Evolutionary conservation across 2,797 vertebrate species (phyloP).

Genomic region (Phoeniculus purpureus): DNA sequence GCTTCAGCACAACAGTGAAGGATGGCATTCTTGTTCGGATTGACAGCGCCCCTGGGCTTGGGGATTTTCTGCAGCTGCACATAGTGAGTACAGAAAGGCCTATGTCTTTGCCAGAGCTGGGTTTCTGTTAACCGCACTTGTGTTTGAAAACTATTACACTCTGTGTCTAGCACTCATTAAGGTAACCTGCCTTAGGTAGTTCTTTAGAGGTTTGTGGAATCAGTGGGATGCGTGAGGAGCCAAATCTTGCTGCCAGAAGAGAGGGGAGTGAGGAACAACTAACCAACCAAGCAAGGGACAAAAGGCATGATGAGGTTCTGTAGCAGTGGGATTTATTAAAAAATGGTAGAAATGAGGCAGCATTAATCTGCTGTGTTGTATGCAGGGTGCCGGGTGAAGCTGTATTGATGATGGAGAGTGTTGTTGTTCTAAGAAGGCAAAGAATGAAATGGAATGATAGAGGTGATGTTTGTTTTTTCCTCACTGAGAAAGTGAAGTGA

Average conservation of each 20-base stretch:
- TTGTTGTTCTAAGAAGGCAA: neutral
- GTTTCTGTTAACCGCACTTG: neutral
- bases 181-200: neutral
- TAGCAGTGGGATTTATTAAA: neutral
- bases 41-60: constrained; percentile 92
- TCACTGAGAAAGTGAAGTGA: neutral
- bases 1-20: constrained; percentile 97
- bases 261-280: neutral
- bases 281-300: too few relatives aligned
- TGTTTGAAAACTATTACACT: neutral
- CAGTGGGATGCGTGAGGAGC: neutral
- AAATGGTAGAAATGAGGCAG: neutral
- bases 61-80: constrained; percentile 96
- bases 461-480: neutral
- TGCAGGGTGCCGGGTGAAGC: neutral
- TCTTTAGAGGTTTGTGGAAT: neutral
- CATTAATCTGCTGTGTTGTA: neutral
- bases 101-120: neutral
- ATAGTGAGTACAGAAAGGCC: constrained; percentile 85
- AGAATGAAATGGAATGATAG: neutral
- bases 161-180: neutral
- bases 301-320: neutral
- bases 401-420: neutral
- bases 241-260: neutral
- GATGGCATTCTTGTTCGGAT: constrained; percentile 95